Evolutionary conservation across 1,140 invertebrate species (phyloP).

Genomic region (Eciton burchellii): DNA sequence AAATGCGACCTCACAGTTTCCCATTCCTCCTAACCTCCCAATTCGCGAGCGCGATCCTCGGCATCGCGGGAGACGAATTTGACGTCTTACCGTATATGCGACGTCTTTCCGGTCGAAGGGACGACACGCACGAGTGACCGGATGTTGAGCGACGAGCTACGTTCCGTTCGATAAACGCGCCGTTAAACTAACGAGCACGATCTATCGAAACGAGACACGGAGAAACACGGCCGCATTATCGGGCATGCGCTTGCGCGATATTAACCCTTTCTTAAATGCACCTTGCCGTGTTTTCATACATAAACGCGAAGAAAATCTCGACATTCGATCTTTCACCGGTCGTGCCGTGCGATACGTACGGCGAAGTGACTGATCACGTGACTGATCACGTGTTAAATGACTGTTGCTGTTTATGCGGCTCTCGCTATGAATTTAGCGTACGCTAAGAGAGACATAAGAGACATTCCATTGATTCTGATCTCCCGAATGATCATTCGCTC

Average conservation of each 20-base stretch:
- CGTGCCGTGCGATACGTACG: too few species aligned
- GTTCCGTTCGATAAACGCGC: conserved; percentile 1
- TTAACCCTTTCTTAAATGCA: conserved; percentile 20
- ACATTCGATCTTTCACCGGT: too few species aligned
- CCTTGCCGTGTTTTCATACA: not conserved
- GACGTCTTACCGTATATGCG: conserved; percentile 31
- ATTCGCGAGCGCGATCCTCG: conserved; percentile 1
- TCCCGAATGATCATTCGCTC: too few species aligned
- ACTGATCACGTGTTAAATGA: too few species aligned
- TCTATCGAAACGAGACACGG: not conserved
- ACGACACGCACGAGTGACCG: not conserved
- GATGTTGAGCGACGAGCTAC: not conserved
- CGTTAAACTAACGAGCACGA: conserved; percentile 10
- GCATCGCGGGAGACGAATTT: not conserved
- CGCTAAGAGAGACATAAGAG: too few species aligned
- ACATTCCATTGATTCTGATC: too few species aligned
- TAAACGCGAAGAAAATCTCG: too few species aligned
- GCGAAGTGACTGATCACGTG: too few species aligned
- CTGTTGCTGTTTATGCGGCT: too few species aligned
- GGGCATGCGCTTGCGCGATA: conserved; percentile 33
- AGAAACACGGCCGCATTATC: not conserved
- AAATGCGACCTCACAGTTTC: not conserved
- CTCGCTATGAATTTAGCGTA: too few species aligned
- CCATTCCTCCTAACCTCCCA: conserved; percentile 41
- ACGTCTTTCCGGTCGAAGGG: not conserved